These are phyloP conservation scores for Luscinia luscinia DNA, from an alignment of 2,797 vertebrate genomes.

Conservation along the genomic window DNA sequence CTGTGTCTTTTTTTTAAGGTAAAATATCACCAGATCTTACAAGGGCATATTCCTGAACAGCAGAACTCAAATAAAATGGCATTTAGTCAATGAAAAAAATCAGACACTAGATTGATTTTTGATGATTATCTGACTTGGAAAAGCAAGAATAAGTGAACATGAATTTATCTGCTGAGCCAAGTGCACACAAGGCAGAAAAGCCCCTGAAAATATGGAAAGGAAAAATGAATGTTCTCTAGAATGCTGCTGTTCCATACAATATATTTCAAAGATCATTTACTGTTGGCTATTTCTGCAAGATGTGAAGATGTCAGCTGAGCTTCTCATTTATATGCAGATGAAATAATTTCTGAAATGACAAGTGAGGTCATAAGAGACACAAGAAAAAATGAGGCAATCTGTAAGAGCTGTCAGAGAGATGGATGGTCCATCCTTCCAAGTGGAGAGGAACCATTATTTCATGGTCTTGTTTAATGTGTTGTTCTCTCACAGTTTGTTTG, in stretches of 20 bases:
- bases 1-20: slow-evolving; percentile 2
- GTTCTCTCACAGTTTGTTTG: neutral
- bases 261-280: neutral
- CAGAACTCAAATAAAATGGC: slow-evolving; percentile 2
- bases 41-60: neutral
- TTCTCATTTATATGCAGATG: neutral
- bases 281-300: neutral
- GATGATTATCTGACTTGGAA: neutral
- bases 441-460: neutral
- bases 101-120: neutral
- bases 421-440: neutral
- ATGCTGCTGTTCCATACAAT: neutral
- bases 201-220: neutral
- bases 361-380: neutral
- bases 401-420: neutral
- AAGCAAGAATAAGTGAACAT: neutral
- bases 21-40: slow-evolving; percentile 18
- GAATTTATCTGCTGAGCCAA: neutral
- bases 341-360: slow-evolving; percentile 7
- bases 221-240: neutral
- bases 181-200: neutral
- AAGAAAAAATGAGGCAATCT: neutral
- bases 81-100: slow-evolving; percentile 21
- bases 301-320: neutral
- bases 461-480: neutral